Conservation (phyloP, 2,797 vertebrate genomes). For the Sciurus vulgaris region DNA sequence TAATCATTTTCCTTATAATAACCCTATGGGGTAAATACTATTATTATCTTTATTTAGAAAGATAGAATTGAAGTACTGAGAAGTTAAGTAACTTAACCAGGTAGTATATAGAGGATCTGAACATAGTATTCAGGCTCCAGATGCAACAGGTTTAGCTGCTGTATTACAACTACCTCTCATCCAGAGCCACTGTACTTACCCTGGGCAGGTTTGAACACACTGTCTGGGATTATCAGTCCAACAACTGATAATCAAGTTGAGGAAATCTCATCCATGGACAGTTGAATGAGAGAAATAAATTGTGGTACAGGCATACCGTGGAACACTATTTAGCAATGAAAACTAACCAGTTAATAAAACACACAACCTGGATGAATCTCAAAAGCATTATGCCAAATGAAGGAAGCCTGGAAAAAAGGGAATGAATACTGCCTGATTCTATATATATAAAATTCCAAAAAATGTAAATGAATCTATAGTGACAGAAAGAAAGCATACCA, state of each 20-base stretch:
- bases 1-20: neutral
- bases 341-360: neutral
- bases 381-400: neutral
- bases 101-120: neutral
- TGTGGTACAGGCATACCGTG: rapidly evolving
- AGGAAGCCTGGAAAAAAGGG: neutral
- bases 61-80: neutral
- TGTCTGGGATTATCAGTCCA: neutral
- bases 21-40: neutral
- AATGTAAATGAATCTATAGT: neutral
- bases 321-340: neutral
- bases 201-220: rapidly evolving
- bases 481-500: slow-evolving; percentile 27
- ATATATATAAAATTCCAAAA: neutral
- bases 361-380: neutral
- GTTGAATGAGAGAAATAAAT: neutral
- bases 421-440: neutral
- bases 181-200: neutral
- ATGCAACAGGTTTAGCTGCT: rapidly evolving
- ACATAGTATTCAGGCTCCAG: neutral
- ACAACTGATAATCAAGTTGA: neutral
- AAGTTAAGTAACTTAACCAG: neutral
- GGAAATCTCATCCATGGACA: neutral
- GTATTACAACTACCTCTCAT: neutral
- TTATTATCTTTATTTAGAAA: too few relatives aligned